These are phyloP conservation scores for Phragmatobia fuliginosa DNA, from an alignment of 2,888 invertebrate genomes.

Conservation along the genomic window DNA sequence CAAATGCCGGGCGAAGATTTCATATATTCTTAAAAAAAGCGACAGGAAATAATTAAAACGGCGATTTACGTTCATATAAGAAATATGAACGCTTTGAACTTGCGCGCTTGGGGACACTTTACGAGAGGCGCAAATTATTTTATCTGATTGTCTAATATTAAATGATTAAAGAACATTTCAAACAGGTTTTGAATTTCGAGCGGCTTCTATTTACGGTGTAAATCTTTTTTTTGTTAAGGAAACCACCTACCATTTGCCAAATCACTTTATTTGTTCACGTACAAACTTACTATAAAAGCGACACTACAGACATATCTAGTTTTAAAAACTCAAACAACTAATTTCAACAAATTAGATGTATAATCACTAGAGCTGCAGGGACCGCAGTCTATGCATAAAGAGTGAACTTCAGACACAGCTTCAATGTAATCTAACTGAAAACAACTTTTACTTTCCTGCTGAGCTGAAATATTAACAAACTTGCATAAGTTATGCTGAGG, in stretches of 20 bases:
- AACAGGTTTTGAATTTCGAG: conserved; percentile 33
- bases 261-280: conserved; percentile 9
- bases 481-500: conserved; percentile 77
- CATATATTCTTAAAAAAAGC: conserved; percentile 41
- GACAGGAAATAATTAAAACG: conserved; percentile 56
- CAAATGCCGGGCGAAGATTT: conserved; percentile 35
- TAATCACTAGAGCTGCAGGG: conserved; percentile 41
- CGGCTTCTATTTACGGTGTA: conserved; percentile 10
- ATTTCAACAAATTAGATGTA: conserved; percentile 43
- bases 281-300: neutral
- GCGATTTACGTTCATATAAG: conserved; percentile 48
- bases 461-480: conserved; percentile 81
- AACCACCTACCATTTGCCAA: neutral
- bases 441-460: conserved; percentile 79
- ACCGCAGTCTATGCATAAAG: conserved; percentile 45
- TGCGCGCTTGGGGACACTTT: conserved; percentile 39
- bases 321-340: conserved; percentile 35
- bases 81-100: conserved; percentile 52
- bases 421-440: conserved; percentile 50
- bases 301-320: conserved; percentile 22
- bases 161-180: conserved; percentile 43
- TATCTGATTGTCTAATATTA: conserved; percentile 40
- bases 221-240: neutral
- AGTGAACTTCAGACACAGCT: conserved; percentile 36
- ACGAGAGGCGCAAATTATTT: conserved; percentile 47